A percentile compares a stretch with the other conserved stretches of the same genome.
These are phyloP conservation scores for Andricus quercusramuli DNA, from an alignment of 2,888 invertebrate species.

Conservation along the genomic window DNA sequence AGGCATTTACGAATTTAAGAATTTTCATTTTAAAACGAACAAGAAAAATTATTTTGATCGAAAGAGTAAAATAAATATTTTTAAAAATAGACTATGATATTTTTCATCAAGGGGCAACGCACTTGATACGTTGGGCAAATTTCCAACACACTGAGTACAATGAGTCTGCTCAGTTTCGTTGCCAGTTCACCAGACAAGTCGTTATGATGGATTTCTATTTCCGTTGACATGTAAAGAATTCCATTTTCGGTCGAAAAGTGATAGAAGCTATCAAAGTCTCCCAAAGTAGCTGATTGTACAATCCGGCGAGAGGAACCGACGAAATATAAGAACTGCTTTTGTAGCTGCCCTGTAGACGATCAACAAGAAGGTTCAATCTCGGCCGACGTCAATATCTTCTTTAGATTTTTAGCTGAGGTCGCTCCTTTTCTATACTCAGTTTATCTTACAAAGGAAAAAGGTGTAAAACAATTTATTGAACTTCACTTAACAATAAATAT, in stretches of 20 bases:
- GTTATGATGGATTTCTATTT: slow-evolving; percentile 38
- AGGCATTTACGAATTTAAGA: no score
- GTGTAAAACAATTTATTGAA: background rate
- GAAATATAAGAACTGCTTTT: slow-evolving; percentile 37
- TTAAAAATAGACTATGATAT: no score
- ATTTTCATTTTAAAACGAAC: no score
- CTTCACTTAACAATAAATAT: background rate
- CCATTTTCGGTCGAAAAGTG: slow-evolving; percentile 30
- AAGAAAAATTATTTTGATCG: no score
- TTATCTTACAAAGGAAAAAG: slow-evolving; percentile 4
- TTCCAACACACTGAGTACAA: slow-evolving; percentile 17
- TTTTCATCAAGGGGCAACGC: no score
- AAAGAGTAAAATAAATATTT: no score
- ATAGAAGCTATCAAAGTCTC: slow-evolving; percentile 37
- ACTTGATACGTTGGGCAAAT: no score
- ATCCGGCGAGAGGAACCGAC: slow-evolving; percentile 14
- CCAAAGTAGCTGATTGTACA: slow-evolving; percentile 37
- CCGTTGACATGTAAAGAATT: slow-evolving; percentile 37
- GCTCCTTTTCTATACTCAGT: background rate
- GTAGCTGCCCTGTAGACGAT: slow-evolving; percentile 7
- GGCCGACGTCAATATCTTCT: slow-evolving; percentile 21
- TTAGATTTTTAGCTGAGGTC: slow-evolving; percentile 13
- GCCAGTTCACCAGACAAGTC: slow-evolving; percentile 27
- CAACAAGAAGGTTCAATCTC: slow-evolving; percentile 16
- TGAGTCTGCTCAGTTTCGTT: slow-evolving; percentile 13